Percentiles rank a stretch among this genome's conserved stretches.
Conservation (phyloP, 1,140 invertebrate genomes). For the Achroia grisella region DNA sequence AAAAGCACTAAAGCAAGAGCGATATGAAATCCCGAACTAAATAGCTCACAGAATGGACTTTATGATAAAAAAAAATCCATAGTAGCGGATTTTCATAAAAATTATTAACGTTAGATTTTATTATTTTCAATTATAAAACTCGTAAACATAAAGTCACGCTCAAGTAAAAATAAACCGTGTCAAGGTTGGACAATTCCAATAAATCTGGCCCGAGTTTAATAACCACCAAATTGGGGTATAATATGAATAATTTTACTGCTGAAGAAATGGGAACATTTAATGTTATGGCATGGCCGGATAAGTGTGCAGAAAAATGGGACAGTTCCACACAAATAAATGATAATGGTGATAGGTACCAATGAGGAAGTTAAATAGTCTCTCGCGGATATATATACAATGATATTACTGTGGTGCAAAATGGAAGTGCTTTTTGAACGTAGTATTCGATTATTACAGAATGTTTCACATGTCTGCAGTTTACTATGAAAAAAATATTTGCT, state of each 20-base stretch:
- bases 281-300: neutral
- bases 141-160: no score
- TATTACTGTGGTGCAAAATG: neutral
- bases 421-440: neutral
- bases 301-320: slow-evolving; percentile 6
- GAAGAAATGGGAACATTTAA: slow-evolving; percentile 1
- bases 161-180: no score
- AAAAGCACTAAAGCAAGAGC: no score
- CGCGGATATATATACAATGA: slow-evolving; percentile 2
- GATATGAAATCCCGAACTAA: no score
- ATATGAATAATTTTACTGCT: slow-evolving; percentile 4
- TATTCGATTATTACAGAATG: no score
- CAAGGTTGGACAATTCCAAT: neutral
- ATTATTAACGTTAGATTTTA: no score
- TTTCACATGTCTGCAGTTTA: no score
- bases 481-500: no score
- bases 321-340: slow-evolving; percentile 16
- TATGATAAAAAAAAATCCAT: no score
- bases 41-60: no score
- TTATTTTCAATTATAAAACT: no score
- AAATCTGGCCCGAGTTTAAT: slow-evolving; percentile 3
- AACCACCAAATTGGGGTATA: slow-evolving; percentile 1
- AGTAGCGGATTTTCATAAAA: no score
- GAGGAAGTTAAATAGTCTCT: slow-evolving; percentile 16
- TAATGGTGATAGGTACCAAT: slow-evolving; percentile 22